Conservation (phyloP, 2,888 invertebrate genomes). For the Cerastis leucographa region DNA sequence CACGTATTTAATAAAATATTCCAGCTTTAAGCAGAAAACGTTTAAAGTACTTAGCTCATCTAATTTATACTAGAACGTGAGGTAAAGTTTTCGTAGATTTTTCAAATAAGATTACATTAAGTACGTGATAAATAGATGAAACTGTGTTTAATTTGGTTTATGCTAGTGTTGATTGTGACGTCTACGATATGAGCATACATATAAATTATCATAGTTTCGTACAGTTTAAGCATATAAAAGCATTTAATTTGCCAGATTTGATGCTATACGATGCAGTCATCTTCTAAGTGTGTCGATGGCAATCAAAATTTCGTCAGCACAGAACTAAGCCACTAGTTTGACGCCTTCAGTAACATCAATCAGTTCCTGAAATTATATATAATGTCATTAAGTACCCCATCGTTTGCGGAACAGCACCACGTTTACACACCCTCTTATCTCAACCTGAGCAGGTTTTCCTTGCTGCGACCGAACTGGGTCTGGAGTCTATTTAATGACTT, state of each 20-base stretch:
- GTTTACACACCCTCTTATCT: not conserved
- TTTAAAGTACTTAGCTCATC: constrained; percentile 18
- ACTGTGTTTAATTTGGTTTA: not conserved
- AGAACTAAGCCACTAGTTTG: no score
- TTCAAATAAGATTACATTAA: not conserved
- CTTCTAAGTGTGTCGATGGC: no score
- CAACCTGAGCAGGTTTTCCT: no score
- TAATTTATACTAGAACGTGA: constrained; percentile 2
- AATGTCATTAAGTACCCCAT: not conserved
- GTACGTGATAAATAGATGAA: not conserved
- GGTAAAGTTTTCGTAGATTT: not conserved
- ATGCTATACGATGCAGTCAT: no score
- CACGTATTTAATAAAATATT: constrained; percentile 33
- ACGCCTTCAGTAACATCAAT: no score
- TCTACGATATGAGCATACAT: not conserved
- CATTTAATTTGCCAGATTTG: no score
- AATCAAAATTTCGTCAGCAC: no score
- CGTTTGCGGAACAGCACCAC: not conserved
- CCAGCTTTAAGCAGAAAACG: constrained; percentile 34
- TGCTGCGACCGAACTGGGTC: no score
- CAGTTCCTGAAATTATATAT: no score
- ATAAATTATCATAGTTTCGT: not conserved
- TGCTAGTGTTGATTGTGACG: no score
- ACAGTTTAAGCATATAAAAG: no score
- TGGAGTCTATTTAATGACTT: no score